A percentile compares a stretch with the other conserved stretches of the same genome.
Conservation (phyloP, 2,888 invertebrate genomes). For the Folsomia candida region DNA sequence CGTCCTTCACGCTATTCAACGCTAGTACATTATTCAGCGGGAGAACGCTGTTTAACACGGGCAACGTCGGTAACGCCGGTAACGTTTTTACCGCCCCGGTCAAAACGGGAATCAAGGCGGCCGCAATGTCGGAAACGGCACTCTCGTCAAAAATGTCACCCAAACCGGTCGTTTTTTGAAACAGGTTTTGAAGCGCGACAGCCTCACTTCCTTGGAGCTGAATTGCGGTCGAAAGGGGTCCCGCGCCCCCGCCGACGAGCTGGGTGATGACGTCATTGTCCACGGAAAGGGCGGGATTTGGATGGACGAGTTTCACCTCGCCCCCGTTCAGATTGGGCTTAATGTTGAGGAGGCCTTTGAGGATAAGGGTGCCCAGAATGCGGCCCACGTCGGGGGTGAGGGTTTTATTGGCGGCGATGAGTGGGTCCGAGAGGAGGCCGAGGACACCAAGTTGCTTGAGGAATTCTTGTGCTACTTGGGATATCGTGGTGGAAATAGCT, state of each 20-base stretch:
- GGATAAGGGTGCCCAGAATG: too few relatives aligned
- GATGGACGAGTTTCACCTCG: too few relatives aligned
- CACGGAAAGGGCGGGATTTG: too few relatives aligned
- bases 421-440: neutral
- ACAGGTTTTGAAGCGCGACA: neutral
- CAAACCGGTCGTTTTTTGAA: neutral
- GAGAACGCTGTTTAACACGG: too few relatives aligned
- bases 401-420: neutral
- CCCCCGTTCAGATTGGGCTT: too few relatives aligned
- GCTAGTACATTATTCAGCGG: too few relatives aligned
- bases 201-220: neutral
- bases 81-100: neutral
- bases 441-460: neutral
- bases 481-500: neutral
- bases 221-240: neutral
- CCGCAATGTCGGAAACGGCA: neutral
- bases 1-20: too few relatives aligned
- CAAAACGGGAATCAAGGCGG: neutral
- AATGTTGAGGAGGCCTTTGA: too few relatives aligned
- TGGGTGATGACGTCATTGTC: too few relatives aligned
- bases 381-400: too few relatives aligned
- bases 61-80: too few relatives aligned
- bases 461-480: neutral
- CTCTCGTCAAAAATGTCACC: neutral
- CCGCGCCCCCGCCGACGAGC: neutral